A percentile compares a stretch with the other conserved stretches of the same genome.
Evolutionary conservation across 2,888 invertebrate species (phyloP).

Genomic region (Drosophila imparisetae): DNA sequence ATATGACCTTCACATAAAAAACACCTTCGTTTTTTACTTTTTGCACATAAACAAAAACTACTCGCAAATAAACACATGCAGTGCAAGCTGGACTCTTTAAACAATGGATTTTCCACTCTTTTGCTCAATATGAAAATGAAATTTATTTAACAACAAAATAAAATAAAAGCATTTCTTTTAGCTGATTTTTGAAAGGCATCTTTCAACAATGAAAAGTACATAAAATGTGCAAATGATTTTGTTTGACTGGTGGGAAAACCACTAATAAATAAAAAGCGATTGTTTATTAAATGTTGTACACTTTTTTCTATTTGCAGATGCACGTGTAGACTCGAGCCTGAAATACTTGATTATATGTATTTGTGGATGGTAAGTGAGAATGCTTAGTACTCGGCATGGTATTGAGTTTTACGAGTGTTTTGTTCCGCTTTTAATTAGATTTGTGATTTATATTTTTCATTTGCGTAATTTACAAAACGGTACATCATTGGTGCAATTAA

Average conservation of each 20-base stretch:
- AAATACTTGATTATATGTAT: background rate
- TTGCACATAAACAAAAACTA: background rate
- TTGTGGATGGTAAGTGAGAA: constrained; percentile 37
- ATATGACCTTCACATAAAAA: background rate
- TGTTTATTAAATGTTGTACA: background rate
- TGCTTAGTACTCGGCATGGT: constrained; percentile 18
- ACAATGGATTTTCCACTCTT: background rate
- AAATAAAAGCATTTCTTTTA: background rate
- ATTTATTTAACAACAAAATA: too few relatives aligned
- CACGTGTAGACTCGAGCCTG: background rate
- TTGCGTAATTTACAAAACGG: constrained; percentile 70
- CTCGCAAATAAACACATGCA: background rate
- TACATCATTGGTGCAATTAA: constrained; percentile 80
- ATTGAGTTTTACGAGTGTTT: constrained; percentile 34
- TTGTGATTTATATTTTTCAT: constrained; percentile 64
- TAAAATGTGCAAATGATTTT: background rate
- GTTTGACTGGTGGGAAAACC: background rate
- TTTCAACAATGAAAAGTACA: background rate
- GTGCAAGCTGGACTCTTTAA: background rate
- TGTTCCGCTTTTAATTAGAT: constrained; percentile 44
- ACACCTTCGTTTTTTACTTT: background rate
- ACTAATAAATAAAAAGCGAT: background rate
- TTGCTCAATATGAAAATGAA: too few relatives aligned
- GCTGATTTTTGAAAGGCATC: background rate
- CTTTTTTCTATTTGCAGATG: constrained; percentile 30